These are phyloP conservation scores for Apostichopus japonicus DNA, from an alignment of 35 echinoderm and acorn worm genomes.

Conservation along the genomic window DNA sequence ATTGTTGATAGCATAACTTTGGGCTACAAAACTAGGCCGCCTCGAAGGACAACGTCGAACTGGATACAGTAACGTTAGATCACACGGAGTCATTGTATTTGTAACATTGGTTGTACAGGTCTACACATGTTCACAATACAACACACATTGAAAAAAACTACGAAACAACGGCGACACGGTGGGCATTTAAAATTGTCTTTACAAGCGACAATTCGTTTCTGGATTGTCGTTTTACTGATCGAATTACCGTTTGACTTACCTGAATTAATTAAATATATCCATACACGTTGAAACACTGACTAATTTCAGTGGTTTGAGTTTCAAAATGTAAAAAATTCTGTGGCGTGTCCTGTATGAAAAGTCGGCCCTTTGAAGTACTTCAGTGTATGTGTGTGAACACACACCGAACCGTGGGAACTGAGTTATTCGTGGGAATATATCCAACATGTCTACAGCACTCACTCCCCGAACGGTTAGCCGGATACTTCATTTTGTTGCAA, in stretches of 20 bases:
- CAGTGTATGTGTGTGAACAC: conserved; percentile 19
- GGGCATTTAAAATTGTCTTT: not conserved
- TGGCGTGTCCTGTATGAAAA: conserved; percentile 5
- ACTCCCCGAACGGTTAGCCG: not conserved
- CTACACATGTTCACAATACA: conserved; percentile 5
- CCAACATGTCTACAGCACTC: conserved; percentile 23
- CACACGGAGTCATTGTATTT: too few species aligned
- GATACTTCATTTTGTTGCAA: not conserved
- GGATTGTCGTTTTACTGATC: not conserved
- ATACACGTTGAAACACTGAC: not conserved
- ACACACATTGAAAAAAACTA: not conserved
- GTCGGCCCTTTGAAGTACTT: conserved; percentile 37
- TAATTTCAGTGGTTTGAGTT: not conserved
- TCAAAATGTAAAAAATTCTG: not conserved
- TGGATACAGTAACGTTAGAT: too few species aligned
- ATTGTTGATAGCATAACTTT: too few species aligned
- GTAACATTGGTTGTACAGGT: not conserved
- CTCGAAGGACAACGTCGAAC: too few species aligned
- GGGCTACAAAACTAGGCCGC: too few species aligned
- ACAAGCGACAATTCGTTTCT: not conserved
- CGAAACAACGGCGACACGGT: not conserved
- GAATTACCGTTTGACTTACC: not conserved
- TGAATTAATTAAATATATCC: not conserved
- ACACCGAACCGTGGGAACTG: conserved; percentile 42
- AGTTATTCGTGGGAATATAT: conserved; percentile 47